These are phyloP conservation scores for Acomys russatus DNA, from an alignment of 2,797 vertebrate genomes.

Conservation along the genomic window DNA sequence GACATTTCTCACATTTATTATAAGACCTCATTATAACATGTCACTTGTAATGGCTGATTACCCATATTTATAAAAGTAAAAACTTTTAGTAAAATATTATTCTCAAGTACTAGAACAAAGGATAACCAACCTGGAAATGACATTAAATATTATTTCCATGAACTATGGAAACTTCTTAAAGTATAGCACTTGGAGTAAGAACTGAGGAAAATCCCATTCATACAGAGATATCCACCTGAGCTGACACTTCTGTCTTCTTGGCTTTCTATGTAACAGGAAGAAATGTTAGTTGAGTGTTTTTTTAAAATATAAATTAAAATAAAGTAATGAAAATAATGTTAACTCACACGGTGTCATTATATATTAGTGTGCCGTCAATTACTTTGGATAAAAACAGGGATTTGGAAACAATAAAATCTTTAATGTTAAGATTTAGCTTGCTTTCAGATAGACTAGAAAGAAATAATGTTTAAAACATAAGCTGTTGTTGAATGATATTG, in stretches of 20 bases:
- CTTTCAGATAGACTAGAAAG: constrained; percentile 22
- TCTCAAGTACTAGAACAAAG: neutral
- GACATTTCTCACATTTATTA: constrained; percentile 4
- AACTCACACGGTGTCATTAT: constrained; percentile 37
- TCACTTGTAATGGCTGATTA: neutral
- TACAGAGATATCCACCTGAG: constrained; percentile 13
- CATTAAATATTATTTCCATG: constrained; percentile 36
- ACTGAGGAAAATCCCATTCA: constrained; percentile 48
- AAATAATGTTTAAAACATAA: constrained; percentile 32
- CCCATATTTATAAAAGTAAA: neutral
- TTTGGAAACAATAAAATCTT: neutral
- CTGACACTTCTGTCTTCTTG: constrained; percentile 51
- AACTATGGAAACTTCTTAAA: constrained; percentile 27
- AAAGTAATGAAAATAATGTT: constrained; percentile 67
- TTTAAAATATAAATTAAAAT: constrained; percentile 63
- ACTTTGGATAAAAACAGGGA: constrained; percentile 26
- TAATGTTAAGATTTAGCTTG: constrained; percentile 15
- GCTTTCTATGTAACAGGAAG: constrained; percentile 61
- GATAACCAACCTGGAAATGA: neutral
- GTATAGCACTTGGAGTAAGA: constrained; percentile 39
- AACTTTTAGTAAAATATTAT: neutral
- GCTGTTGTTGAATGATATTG: neutral
- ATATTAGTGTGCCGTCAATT: neutral
- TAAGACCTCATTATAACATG: constrained; percentile 28
- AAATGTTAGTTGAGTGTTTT: constrained; percentile 58